Conservation (phyloP, 2,797 vertebrate species). For the Darevskia nairensis region DNA sequence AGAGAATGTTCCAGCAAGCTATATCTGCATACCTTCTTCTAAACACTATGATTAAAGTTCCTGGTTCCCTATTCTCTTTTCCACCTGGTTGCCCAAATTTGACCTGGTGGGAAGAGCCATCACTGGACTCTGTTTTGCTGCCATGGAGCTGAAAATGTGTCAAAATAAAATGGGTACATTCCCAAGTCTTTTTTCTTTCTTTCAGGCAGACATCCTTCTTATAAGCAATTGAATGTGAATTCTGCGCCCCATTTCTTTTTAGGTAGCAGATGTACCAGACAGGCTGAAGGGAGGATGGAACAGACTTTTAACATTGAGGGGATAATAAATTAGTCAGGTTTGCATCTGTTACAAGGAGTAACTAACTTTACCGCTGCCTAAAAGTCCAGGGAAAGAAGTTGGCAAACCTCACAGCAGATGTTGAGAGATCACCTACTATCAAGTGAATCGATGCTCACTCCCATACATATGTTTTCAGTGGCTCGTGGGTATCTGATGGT, state of each 20-base stretch:
- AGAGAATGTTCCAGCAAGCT: no score
- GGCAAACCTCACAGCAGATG: conserved; percentile 33
- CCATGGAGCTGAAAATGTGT: no score
- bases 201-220: not conserved
- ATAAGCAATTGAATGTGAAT: conserved; percentile 33
- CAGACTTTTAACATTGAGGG: conserved; percentile 17
- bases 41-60: no score
- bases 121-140: no score
- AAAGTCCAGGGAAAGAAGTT: conserved; percentile 41
- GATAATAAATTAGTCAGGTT: conserved; percentile 38
- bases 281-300: conserved; percentile 27
- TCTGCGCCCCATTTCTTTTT: not conserved
- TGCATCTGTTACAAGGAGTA: conserved; percentile 32
- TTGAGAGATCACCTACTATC: conserved; percentile 42
- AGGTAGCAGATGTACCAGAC: conserved; percentile 11
- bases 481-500: conserved; percentile 18
- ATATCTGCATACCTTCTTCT: no score
- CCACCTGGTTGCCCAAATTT: no score
- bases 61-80: no score
- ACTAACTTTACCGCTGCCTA: conserved; percentile 41
- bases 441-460: conserved; percentile 26
- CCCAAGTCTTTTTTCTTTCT: not conserved
- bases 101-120: no score
- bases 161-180: no score
- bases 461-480: not conserved